phyloP scores from a whole-genome alignment of 2,797 vertebrate genomes.

The Eulemur albifrons region DNA sequence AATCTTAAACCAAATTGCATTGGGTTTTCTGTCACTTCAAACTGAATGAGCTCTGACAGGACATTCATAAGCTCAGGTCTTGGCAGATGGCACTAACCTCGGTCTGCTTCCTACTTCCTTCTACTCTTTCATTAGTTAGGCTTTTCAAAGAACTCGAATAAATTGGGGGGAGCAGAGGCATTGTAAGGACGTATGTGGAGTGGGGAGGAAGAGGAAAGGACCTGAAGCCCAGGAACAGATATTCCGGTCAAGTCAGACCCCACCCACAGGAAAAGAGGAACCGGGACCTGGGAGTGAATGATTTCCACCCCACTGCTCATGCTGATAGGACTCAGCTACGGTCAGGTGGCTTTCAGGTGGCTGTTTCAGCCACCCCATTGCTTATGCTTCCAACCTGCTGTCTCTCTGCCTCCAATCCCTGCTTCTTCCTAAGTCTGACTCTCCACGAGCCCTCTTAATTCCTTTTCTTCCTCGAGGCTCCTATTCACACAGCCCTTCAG shows the following conservation, averaged over 20 bases:
- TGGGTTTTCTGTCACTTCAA: neutral
- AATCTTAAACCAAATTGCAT: neutral
- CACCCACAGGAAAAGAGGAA: neutral
- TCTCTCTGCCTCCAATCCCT: neutral
- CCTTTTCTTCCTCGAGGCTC: neutral
- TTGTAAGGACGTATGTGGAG: neutral
- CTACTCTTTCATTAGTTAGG: neutral
- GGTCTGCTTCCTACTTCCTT: neutral
- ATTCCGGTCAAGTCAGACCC: neutral
- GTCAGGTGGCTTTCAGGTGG: neutral
- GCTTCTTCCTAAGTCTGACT: neutral
- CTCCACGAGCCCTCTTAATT: neutral
- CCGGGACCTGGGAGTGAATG: neutral
- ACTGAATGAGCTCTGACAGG: neutral
- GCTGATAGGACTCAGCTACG: neutral
- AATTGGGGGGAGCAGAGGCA: fast-evolving
- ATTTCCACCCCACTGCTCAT: too few species aligned
- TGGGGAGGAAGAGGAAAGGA: neutral
- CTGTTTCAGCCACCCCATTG: neutral
- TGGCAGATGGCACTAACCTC: neutral
- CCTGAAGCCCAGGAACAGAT: neutral
- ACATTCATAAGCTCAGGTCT: neutral
- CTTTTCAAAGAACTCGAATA: neutral
- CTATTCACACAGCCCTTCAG: neutral
- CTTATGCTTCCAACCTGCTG: neutral